Evolutionary conservation across 2,797 vertebrate genomes (phyloP).

Genomic region (Crypturellus tataupa): DNA sequence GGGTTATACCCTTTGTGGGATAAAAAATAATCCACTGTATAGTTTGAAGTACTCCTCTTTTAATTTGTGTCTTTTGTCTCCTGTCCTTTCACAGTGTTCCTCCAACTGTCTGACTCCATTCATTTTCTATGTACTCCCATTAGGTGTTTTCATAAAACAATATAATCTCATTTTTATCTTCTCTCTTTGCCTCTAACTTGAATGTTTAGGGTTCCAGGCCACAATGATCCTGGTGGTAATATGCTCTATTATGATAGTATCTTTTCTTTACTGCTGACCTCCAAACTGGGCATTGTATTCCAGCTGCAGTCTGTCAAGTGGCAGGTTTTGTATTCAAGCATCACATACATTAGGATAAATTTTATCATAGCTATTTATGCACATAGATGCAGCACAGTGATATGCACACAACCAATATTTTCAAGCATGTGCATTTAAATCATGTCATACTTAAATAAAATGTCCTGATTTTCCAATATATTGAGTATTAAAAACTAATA

Average conservation of each 20-base stretch:
- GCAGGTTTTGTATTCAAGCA: rapidly evolving
- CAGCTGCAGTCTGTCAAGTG: not conserved
- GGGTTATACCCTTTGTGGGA: rapidly evolving
- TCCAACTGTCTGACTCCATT: not conserved
- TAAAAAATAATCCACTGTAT: not conserved
- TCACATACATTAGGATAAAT: not conserved
- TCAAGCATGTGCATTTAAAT: not conserved
- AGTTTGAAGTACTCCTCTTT: not conserved
- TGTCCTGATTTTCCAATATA: not conserved
- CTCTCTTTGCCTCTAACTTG: not conserved
- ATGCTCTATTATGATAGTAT: not conserved
- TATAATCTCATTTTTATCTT: not conserved
- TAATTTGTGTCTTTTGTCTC: not conserved
- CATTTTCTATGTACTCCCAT: not conserved
- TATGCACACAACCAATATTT: not conserved
- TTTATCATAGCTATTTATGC: not conserved
- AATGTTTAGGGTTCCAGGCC: not conserved
- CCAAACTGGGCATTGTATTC: not conserved
- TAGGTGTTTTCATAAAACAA: not conserved
- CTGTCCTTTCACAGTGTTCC: not conserved
- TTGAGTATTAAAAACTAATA: rapidly evolving
- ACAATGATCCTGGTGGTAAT: not conserved
- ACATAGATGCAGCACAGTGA: not conserved
- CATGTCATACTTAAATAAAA: not conserved
- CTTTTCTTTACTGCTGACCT: not conserved